Conservation (phyloP, 64 coral and sea anemone species). For the Anthopleura sola region DNA sequence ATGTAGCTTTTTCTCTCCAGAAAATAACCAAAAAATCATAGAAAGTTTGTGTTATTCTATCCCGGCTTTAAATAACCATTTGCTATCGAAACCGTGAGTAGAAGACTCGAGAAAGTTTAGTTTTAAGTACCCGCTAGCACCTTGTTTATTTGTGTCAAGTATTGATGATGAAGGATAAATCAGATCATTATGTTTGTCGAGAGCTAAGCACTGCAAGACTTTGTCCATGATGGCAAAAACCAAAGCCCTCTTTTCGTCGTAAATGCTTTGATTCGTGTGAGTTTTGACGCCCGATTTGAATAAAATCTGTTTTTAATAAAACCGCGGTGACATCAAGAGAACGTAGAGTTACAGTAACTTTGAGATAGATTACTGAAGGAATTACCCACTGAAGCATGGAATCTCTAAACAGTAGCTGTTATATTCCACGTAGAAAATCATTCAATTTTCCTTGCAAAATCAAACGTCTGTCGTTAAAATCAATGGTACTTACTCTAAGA, state of each 20-base stretch:
- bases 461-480: neutral
- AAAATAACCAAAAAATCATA: neutral
- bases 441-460: neutral
- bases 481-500: conserved; percentile 12
- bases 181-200: neutral
- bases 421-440: neutral
- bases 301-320: neutral
- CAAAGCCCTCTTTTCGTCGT: neutral
- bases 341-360: neutral
- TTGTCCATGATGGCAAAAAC: neutral
- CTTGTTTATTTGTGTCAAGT: neutral
- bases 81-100: neutral
- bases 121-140: neutral
- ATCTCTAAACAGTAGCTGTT: neutral
- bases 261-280: neutral
- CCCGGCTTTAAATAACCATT: neutral
- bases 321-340: neutral
- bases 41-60: neutral
- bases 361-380: neutral
- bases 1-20: neutral
- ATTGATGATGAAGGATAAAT: neutral
- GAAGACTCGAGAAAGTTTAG: neutral
- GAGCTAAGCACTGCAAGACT: neutral
- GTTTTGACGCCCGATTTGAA: neutral
- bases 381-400: conserved; percentile 1